A percentile compares a stretch with the other conserved stretches of the same genome.
Conservation (phyloP, 2,797 vertebrate genomes). For the Spinus pinus region DNA sequence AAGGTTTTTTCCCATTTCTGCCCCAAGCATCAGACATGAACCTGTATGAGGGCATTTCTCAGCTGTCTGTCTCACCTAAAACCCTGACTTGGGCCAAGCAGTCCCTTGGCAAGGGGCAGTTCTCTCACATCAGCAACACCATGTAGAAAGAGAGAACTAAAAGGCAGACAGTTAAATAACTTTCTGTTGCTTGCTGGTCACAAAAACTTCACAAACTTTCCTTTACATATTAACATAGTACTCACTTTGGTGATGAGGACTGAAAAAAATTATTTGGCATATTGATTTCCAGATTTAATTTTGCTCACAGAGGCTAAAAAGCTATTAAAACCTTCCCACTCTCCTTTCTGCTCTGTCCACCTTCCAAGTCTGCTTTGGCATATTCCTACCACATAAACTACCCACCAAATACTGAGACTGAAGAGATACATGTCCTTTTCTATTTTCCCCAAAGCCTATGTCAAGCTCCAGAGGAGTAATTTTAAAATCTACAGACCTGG, state of each 20-base stretch:
- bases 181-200: background rate
- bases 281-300: background rate
- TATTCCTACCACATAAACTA: background rate
- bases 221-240: background rate
- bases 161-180: background rate
- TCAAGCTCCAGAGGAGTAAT: background rate
- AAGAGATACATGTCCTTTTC: background rate
- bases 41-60: background rate
- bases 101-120: background rate
- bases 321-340: background rate
- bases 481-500: background rate
- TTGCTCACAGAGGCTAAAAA: background rate
- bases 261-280: background rate
- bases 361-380: background rate
- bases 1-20: background rate
- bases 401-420: background rate
- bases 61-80: background rate
- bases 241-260: background rate
- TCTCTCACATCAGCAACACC: background rate
- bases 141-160: background rate
- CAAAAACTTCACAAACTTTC: background rate
- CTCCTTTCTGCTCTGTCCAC: background rate
- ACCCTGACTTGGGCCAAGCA: fast-evolving
- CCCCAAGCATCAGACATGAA: fast-evolving
- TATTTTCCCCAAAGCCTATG: background rate